phyloP scores from a whole-genome alignment of 2,113 vertebrate species.

The Ailuropoda melanoleuca region DNA sequence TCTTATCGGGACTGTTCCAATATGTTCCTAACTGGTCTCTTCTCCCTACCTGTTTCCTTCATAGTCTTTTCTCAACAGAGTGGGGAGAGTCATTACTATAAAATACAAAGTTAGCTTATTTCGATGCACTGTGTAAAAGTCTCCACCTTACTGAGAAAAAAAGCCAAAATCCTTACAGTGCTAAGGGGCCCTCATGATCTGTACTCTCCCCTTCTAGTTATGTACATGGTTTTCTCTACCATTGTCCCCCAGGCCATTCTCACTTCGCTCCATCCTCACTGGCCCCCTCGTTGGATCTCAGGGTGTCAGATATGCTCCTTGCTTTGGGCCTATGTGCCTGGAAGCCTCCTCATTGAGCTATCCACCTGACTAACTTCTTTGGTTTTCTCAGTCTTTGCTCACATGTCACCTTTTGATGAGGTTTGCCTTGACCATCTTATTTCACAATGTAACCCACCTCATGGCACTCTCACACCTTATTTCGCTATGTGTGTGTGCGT shows the following conservation, averaged over 20 bases:
- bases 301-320: not conserved
- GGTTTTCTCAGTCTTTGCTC: not conserved
- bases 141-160: not conserved
- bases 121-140: not conserved
- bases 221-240: not conserved
- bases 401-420: not conserved
- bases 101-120: not conserved
- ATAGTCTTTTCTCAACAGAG: not conserved
- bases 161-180: not conserved
- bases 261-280: not conserved
- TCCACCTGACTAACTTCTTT: not conserved
- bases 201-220: accelerated
- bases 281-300: not conserved
- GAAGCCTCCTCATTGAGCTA: not conserved
- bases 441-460: not conserved
- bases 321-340: not conserved
- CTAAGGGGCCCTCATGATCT: no score
- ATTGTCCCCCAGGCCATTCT: accelerated
- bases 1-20: not conserved
- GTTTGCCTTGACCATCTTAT: not conserved
- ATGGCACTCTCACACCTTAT: accelerated
- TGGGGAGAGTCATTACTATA: not conserved
- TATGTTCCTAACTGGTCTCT: not conserved
- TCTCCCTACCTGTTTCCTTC: not conserved
- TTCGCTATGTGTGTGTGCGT: not conserved